These are phyloP conservation scores for Philopedon plagiatum DNA, from an alignment of 2,888 invertebrate species.

Conservation along the genomic window DNA sequence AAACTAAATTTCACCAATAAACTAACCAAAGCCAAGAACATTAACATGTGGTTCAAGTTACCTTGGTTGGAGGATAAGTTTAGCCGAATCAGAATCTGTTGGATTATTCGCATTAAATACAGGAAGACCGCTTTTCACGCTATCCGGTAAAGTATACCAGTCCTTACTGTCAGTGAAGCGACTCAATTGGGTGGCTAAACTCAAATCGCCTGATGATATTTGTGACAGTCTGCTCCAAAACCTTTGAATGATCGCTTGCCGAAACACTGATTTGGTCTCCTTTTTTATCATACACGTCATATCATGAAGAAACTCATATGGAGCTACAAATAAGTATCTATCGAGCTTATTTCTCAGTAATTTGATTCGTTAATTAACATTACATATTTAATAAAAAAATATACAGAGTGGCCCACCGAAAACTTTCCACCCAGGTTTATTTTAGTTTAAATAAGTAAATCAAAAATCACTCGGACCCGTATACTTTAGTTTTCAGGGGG, in stretches of 20 bases:
- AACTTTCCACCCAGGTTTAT: too few species aligned
- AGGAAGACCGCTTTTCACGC: conserved; percentile 79
- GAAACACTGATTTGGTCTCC: conserved; percentile 75
- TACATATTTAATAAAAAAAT: too few species aligned
- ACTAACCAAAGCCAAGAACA: too few species aligned
- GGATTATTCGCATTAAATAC: conserved; percentile 72
- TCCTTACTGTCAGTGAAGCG: conserved; percentile 74
- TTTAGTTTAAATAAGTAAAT: too few species aligned
- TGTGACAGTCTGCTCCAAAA: conserved; percentile 78
- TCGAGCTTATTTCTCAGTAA: too few species aligned
- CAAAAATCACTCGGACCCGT: too few species aligned
- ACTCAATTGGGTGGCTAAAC: conserved; percentile 79
- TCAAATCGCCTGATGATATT: conserved; percentile 76
- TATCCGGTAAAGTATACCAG: conserved; percentile 80
- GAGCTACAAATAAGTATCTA: conserved; percentile 72
- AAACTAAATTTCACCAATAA: too few species aligned
- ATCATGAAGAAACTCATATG: conserved; percentile 83
- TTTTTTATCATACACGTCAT: conserved; percentile 78
- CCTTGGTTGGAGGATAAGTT: conserved; percentile 67
- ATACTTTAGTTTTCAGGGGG: too few species aligned
- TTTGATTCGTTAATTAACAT: too few species aligned
- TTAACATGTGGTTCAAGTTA: conserved; percentile 53
- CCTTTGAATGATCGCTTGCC: conserved; percentile 77
- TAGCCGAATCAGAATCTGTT: conserved; percentile 60
- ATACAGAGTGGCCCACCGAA: too few species aligned